These are phyloP conservation scores for Carettochelys insculpta DNA, from an alignment of 2,113 vertebrate species.

Conservation along the genomic window DNA sequence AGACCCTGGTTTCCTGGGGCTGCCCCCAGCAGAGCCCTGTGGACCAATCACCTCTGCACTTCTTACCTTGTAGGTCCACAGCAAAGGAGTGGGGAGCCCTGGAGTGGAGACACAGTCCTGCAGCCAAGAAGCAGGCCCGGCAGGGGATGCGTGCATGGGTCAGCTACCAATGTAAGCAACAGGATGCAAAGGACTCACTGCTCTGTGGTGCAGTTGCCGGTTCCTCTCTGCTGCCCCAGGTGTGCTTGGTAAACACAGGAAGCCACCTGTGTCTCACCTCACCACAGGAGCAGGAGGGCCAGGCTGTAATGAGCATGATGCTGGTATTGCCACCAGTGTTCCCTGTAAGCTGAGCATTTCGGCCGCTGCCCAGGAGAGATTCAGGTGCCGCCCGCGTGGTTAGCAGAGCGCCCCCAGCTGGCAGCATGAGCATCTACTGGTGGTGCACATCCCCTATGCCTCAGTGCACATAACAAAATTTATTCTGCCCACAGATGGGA, in stretches of 20 bases:
- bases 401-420: too few species aligned
- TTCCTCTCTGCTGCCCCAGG: neutral
- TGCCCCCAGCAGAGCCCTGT: neutral
- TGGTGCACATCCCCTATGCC: too few species aligned
- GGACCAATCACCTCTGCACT: neutral
- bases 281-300: neutral
- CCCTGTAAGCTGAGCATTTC: too few species aligned
- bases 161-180: neutral
- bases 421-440: too few species aligned
- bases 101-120: neutral
- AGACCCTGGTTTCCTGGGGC: neutral
- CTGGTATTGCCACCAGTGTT: too few species aligned
- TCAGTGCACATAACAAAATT: too few species aligned
- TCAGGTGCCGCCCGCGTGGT: too few species aligned
- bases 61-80: neutral
- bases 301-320: neutral
- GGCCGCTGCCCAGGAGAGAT: too few species aligned
- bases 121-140: neutral
- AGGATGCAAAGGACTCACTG: neutral
- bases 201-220: rapidly evolving
- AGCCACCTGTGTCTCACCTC: neutral
- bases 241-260: neutral
- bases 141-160: neutral
- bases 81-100: neutral
- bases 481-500: too few species aligned